phyloP scores from a whole-genome alignment of 2,113 vertebrate genomes.

The Tauraco erythrolophus region DNA sequence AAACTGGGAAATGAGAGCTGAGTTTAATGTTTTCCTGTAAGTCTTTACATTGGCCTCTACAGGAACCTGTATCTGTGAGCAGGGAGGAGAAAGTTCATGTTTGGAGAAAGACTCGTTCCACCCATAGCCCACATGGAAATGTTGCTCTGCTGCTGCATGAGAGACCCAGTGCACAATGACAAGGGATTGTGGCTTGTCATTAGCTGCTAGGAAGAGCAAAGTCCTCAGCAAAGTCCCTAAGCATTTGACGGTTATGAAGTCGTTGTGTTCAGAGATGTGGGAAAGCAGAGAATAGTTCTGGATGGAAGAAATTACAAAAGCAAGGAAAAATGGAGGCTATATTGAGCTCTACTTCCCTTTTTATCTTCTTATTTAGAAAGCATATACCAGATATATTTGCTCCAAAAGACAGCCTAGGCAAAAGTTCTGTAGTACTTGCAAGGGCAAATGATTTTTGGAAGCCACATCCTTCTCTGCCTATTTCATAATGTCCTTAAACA shows the following conservation, averaged over 20 bases:
- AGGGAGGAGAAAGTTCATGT: background rate
- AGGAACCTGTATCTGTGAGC: background rate
- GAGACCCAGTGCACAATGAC: background rate
- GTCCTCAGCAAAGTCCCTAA: background rate
- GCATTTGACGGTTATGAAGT: background rate
- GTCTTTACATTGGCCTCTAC: accelerated
- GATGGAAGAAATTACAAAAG: background rate
- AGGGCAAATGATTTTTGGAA: background rate
- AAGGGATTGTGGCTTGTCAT: background rate
- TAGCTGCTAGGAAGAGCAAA: background rate
- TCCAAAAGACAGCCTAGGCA: background rate
- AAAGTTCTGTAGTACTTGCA: background rate
- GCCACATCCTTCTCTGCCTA: background rate
- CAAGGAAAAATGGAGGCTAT: background rate
- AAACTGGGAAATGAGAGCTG: background rate
- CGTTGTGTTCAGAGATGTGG: background rate
- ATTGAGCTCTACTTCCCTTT: background rate
- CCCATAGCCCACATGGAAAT: background rate
- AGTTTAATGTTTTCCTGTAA: background rate
- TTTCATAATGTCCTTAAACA: background rate
- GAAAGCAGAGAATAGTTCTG: background rate
- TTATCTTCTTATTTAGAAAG: background rate
- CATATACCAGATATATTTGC: background rate
- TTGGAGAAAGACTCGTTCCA: background rate
- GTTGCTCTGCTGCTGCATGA: background rate